A percentile compares a stretch with the other conserved stretches of the same genome.
These are phyloP conservation scores for Tenthredo scrophulariae DNA, from an alignment of 2,888 invertebrate genomes.

Conservation along the genomic window DNA sequence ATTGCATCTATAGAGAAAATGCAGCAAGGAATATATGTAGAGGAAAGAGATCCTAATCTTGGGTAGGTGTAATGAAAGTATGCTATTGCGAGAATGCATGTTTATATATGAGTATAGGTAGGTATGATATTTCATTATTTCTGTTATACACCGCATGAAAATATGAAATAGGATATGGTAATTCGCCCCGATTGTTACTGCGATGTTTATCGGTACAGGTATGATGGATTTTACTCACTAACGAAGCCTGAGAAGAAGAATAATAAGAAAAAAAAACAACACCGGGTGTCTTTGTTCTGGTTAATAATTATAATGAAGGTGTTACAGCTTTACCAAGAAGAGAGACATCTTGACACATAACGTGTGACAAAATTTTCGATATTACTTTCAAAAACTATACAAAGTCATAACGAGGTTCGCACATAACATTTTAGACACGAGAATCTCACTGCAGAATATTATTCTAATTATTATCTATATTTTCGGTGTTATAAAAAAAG, in stretches of 20 bases:
- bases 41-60: constrained; percentile 38
- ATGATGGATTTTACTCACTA: constrained; percentile 45
- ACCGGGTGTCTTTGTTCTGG: constrained; percentile 26
- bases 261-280: no score
- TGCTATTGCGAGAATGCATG: constrained; percentile 50
- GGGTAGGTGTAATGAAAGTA: constrained; percentile 35
- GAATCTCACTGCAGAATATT: background rate
- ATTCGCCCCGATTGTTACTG: constrained; percentile 47
- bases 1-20: constrained; percentile 43
- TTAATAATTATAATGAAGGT: constrained; percentile 42
- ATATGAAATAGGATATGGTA: constrained; percentile 52
- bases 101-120: constrained; percentile 33
- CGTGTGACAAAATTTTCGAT: constrained; percentile 33
- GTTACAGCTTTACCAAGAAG: constrained; percentile 17
- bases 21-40: background rate
- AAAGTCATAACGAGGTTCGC: constrained; percentile 16
- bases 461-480: constrained; percentile 27
- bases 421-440: background rate
- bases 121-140: constrained; percentile 38
- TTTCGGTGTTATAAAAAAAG: constrained; percentile 2
- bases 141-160: constrained; percentile 24
- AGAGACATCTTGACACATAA: constrained; percentile 44
- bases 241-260: constrained; percentile 37
- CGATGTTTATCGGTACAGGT: constrained; percentile 48
- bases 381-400: constrained; percentile 10